phyloP scores from a whole-genome alignment of 2,888 invertebrate genomes.

The Tryphoninae sp. region DNA sequence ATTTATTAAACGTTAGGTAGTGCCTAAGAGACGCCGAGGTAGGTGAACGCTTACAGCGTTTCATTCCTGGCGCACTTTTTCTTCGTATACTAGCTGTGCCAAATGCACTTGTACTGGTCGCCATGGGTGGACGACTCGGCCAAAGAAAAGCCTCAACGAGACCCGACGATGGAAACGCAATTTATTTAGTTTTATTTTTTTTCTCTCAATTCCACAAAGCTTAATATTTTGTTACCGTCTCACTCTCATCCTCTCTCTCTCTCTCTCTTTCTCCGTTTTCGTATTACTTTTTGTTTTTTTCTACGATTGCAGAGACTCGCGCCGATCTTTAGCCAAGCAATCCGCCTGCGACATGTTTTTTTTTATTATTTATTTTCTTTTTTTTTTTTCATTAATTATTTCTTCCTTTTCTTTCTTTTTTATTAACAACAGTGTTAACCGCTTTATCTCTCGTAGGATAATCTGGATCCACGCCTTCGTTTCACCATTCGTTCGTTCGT shows the following conservation, averaged over 20 bases:
- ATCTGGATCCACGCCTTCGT: conserved; percentile 61
- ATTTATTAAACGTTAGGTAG: conserved; percentile 79
- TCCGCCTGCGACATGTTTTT: conserved; percentile 76
- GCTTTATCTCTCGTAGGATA: conserved; percentile 77
- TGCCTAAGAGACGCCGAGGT: conserved; percentile 75
- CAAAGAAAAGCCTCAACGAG: conserved; percentile 65
- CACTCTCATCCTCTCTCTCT: too few species aligned
- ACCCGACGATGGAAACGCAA: conserved; percentile 26
- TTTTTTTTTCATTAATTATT: conserved; percentile 9
- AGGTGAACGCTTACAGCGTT: conserved; percentile 73
- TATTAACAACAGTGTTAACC: conserved; percentile 80
- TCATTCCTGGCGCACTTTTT: conserved; percentile 70
- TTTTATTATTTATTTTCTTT: conserved; percentile 28
- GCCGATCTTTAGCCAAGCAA: conserved; percentile 73
- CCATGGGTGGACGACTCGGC: conserved; percentile 73
- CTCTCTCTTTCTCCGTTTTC: too few species aligned
- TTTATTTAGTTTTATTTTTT: not conserved
- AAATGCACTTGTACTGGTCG: conserved; percentile 81
- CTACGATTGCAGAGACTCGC: conserved; percentile 19
- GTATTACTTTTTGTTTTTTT: not conserved
- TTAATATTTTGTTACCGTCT: not conserved
- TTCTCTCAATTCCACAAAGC: not conserved
- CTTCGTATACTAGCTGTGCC: conserved; percentile 82
- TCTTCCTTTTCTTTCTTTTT: conserved; percentile 57
- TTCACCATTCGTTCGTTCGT: conserved; percentile 44